These are phyloP conservation scores for Melipona beecheii DNA, from an alignment of 2,888 invertebrate species.

Conservation along the genomic window DNA sequence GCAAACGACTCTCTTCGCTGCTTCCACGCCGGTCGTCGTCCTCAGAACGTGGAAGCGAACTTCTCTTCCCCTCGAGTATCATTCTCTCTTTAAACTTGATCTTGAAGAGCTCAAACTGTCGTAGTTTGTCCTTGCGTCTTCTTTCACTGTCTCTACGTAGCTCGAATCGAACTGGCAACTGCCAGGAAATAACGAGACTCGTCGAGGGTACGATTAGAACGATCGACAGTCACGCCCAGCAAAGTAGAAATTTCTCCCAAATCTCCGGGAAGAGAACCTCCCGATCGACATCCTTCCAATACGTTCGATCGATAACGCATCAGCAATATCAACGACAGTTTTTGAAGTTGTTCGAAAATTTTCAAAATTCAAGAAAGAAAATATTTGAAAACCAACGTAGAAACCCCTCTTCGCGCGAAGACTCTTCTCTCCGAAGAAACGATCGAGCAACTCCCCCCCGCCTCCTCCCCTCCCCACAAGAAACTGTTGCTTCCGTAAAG, in stretches of 20 bases:
- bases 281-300: neutral
- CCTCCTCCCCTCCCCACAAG: neutral
- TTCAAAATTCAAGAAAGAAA: neutral
- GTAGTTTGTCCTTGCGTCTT: neutral
- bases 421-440: neutral
- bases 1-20: neutral
- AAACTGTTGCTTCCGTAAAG: constrained; percentile 43
- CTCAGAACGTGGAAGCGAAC: neutral
- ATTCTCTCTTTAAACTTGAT: no score
- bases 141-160: neutral
- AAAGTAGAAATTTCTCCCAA: neutral
- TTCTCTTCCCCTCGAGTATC: neutral
- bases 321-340: neutral
- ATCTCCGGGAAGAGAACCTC: neutral
- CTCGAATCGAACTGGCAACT: neutral
- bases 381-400: neutral
- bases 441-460: neutral
- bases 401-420: neutral
- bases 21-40: neutral
- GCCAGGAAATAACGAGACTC: neutral
- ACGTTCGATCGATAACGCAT: neutral
- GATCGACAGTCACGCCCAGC: neutral
- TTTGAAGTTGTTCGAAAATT: neutral
- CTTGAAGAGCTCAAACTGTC: neutral
- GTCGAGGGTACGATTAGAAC: neutral